phyloP scores from a whole-genome alignment of 2,113 vertebrate species.

The Pelmatolapia mariae region DNA sequence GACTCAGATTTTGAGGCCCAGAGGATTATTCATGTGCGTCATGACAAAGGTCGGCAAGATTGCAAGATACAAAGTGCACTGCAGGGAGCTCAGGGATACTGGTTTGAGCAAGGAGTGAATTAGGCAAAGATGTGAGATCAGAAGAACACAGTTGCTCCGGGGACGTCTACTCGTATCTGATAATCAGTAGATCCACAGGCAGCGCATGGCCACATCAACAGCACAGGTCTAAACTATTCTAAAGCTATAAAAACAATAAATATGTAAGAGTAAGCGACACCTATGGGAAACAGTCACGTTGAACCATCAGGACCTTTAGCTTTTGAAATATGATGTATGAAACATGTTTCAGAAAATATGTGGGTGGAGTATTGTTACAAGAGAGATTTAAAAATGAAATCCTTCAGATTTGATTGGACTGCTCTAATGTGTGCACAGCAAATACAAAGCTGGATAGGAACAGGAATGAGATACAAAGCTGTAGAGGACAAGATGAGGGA shows the following conservation, averaged over 20 bases:
- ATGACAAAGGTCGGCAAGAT: conserved; percentile 45
- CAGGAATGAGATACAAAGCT: background rate
- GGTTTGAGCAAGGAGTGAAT: conserved; percentile 25
- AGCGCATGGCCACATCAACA: background rate
- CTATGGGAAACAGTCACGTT: background rate
- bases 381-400: background rate
- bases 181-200: conserved; percentile 41
- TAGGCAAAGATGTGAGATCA: conserved; percentile 35
- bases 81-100: conserved; percentile 17
- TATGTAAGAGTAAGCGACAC: background rate
- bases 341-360: background rate
- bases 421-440: background rate
- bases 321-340: background rate
- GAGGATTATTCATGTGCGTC: conserved; percentile 31
- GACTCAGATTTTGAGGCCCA: conserved; percentile 19
- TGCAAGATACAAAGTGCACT: conserved; percentile 16
- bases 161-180: conserved; percentile 31
- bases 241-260: background rate
- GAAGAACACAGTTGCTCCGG: conserved; percentile 14
- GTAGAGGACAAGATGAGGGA: background rate
- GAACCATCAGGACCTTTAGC: background rate
- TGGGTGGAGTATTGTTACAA: background rate
- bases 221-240: background rate
- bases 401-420: background rate
- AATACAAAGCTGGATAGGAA: background rate